Percentiles rank a stretch among this genome's conserved stretches.
Conservation (phyloP, 2,113 vertebrate genomes). For the Hippocampus barbouri region DNA sequence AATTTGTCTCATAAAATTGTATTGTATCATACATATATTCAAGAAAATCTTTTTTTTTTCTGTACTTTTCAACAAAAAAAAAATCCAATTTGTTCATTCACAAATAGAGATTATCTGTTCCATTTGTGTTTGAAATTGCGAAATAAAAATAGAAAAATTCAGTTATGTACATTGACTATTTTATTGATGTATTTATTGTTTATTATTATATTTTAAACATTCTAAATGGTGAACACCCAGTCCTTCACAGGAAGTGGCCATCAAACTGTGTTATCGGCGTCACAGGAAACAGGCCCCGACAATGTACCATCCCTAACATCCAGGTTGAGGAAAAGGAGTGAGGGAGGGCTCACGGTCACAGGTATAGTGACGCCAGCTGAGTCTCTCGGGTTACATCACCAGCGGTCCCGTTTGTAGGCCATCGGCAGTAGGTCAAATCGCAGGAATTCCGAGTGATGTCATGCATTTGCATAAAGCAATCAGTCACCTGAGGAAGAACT, state of each 20-base stretch:
- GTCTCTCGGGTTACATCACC: conserved; percentile 23
- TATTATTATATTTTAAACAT: no score
- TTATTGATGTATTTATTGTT: no score
- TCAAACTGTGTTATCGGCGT: conserved; percentile 27
- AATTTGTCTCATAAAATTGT: no score
- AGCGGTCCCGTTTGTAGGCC: conserved; percentile 10
- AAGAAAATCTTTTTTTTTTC: no score
- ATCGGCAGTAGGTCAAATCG: conserved; percentile 12
- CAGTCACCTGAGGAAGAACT: not conserved
- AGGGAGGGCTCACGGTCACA: not conserved
- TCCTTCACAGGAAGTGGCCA: conserved; percentile 38
- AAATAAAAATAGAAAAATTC: no score
- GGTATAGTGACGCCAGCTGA: conserved; percentile 11
- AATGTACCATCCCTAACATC: conserved; percentile 6
- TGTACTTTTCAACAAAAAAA: no score
- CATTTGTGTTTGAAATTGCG: no score
- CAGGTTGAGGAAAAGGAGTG: not conserved
- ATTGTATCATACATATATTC: no score
- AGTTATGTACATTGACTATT: no score
- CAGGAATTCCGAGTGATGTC: conserved; percentile 12
- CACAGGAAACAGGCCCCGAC: conserved; percentile 47
- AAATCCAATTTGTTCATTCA: no score
- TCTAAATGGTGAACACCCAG: not conserved
- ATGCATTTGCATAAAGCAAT: not conserved
- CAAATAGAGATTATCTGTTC: no score